Conservation (phyloP, 1,140 invertebrate genomes). For the Lepidostoma basale region DNA sequence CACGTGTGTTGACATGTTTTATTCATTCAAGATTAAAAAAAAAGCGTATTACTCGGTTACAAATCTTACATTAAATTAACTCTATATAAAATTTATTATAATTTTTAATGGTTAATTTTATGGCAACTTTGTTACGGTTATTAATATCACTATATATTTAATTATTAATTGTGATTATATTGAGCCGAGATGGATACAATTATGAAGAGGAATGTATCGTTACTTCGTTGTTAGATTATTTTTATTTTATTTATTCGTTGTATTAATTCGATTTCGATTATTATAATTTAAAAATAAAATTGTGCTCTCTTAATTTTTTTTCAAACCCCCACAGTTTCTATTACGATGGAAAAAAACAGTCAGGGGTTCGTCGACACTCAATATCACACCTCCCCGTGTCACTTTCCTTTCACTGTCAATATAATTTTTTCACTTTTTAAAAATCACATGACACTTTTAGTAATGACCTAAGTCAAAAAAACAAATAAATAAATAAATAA, state of each 20-base stretch:
- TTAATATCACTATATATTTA: slow-evolving; percentile 20
- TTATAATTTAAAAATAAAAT: background rate
- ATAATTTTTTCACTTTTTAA: slow-evolving; percentile 20
- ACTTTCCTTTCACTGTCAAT: slow-evolving; percentile 20
- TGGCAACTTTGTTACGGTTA: slow-evolving; percentile 42
- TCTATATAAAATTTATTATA: no score
- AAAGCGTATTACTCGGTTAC: no score
- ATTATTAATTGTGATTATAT: slow-evolving; percentile 19
- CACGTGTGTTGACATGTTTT: background rate
- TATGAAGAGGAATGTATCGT: slow-evolving; percentile 36
- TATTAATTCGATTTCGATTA: background rate
- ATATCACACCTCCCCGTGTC: background rate
- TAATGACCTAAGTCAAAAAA: slow-evolving; percentile 21
- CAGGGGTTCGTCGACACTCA: background rate
- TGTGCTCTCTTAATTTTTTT: background rate
- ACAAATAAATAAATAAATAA: background rate
- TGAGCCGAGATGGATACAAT: slow-evolving; percentile 22
- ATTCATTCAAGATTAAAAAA: slow-evolving; percentile 16
- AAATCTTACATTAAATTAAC: no score
- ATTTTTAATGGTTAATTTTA: slow-evolving; percentile 29
- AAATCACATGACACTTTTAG: slow-evolving; percentile 26
- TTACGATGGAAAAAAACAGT: background rate
- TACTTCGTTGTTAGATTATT: slow-evolving; percentile 11
- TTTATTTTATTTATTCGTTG: slow-evolving; percentile 6
- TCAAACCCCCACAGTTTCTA: background rate